These are phyloP conservation scores for Bothrops alternatus DNA, from an alignment of 2,797 vertebrate genomes.

Conservation along the genomic window DNA sequence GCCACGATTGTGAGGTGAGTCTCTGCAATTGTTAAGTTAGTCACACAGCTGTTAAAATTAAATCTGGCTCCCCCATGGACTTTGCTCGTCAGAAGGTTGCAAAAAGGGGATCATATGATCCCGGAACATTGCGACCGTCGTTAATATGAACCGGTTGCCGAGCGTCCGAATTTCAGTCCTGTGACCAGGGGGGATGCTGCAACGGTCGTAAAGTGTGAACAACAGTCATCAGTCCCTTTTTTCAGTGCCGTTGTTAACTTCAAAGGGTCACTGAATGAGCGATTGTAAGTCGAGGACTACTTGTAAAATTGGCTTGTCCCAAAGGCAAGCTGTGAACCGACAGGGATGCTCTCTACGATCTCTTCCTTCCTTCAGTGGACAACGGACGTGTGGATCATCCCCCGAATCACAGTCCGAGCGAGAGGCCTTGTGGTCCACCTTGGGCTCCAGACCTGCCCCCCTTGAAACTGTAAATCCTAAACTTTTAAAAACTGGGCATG, in stretches of 20 bases:
- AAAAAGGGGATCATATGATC: neutral
- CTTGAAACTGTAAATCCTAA: neutral
- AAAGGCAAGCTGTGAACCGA: neutral
- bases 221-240: neutral
- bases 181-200: neutral
- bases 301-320: neutral
- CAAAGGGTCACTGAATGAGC: neutral
- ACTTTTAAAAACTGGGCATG: neutral
- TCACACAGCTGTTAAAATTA: neutral
- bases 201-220: neutral
- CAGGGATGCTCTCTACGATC: too few species aligned
- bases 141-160: neutral
- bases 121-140: neutral
- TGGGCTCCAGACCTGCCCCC: neutral
- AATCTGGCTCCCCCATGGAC: neutral
- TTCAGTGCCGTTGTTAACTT: neutral
- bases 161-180: neutral
- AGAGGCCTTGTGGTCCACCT: neutral
- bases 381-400: neutral
- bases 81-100: neutral
- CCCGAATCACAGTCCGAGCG: too few species aligned
- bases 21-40: neutral
- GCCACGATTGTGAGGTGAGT: neutral
- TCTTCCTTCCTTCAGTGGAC: neutral
- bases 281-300: neutral